Evolutionary conservation across 2,797 vertebrate genomes (phyloP).

Genomic region (Gymnocypris eckloni): DNA sequence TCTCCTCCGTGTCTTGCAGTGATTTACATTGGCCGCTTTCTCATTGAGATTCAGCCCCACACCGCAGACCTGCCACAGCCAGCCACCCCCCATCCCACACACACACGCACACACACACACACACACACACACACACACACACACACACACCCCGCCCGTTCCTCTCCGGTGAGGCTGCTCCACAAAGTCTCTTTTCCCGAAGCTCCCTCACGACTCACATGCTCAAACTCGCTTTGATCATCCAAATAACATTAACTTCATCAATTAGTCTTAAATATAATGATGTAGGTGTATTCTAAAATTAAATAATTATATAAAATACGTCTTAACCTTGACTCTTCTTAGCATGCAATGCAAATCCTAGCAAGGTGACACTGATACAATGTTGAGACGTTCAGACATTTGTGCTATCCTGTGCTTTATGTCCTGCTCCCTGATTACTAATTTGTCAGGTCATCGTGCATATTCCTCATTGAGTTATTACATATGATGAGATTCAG

Average conservation of each 20-base stretch:
- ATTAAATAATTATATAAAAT: neutral
- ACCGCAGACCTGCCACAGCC: constrained; percentile 59
- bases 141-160: neutral
- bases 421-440: neutral
- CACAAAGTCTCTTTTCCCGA: constrained; percentile 14
- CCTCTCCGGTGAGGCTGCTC: constrained; percentile 25
- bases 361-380: neutral
- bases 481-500: neutral
- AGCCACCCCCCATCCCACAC: neutral
- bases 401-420: neutral
- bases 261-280: neutral
- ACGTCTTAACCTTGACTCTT: neutral
- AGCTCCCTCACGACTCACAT: constrained; percentile 11
- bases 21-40: constrained; percentile 82
- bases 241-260: neutral
- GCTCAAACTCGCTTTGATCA: neutral
- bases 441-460: neutral
- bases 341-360: neutral
- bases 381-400: neutral
- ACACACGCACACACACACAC: neutral
- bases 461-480: neutral
- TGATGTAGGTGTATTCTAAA: neutral
- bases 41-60: constrained; percentile 83
- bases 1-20: constrained; percentile 78
- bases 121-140: neutral